These are phyloP conservation scores for Cosmia pyralina DNA, from an alignment of 2,888 invertebrate genomes.

Conservation along the genomic window DNA sequence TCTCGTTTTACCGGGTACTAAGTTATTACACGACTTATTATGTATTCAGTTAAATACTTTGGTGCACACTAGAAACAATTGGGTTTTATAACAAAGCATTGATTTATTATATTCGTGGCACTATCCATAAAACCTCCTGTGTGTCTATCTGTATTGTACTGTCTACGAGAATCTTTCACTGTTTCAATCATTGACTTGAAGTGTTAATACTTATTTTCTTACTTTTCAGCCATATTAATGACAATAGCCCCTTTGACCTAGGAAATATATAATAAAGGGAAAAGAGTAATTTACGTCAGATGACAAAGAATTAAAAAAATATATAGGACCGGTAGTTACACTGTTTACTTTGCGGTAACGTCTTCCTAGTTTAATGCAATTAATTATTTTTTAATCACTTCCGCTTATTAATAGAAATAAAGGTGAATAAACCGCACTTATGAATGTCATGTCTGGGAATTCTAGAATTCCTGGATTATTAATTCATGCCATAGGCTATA, in stretches of 20 bases:
- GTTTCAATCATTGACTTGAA: no score
- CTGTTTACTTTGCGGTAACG: not conserved
- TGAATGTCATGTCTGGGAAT: not conserved
- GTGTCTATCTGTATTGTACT: no score
- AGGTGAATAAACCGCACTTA: slow-evolving; percentile 18
- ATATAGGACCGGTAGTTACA: not conserved
- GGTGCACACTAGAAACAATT: not conserved
- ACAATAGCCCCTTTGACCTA: not conserved
- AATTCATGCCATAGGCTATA: no score
- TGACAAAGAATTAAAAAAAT: slow-evolving; percentile 9
- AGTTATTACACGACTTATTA: no score
- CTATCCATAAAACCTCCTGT: no score
- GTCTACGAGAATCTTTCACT: no score
- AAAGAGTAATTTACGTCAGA: slow-evolving; percentile 1
- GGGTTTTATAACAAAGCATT: not conserved
- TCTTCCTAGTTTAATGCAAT: not conserved
- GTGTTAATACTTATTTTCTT: no score
- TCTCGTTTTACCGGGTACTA: no score
- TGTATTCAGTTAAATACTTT: no score
- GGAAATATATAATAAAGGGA: not conserved
- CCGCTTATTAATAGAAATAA: slow-evolving; percentile 2
- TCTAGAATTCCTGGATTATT: no score
- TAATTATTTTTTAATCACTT: slow-evolving; percentile 15
- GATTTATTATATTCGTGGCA: not conserved
- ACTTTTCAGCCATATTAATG: not conserved